A percentile compares a stretch with the other conserved stretches of the same genome.
Evolutionary conservation across 1,140 invertebrate species (phyloP).

Genomic region (Procambarus clarkii): DNA sequence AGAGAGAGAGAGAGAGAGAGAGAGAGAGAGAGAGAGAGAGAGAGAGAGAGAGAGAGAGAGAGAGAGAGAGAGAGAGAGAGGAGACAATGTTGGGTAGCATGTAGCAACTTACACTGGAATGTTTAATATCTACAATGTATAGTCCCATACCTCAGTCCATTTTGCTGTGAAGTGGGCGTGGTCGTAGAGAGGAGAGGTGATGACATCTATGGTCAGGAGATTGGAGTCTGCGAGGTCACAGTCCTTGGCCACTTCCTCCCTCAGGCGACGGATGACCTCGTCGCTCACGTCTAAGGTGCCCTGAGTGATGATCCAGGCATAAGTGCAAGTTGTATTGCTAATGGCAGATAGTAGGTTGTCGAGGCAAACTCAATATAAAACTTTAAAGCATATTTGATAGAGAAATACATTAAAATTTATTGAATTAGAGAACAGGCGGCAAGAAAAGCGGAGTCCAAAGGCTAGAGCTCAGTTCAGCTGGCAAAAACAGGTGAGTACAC

Average conservation of each 20-base stretch:
- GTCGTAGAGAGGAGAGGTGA: neutral
- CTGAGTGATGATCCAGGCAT: neutral
- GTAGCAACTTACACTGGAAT: no score
- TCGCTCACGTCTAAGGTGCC: neutral
- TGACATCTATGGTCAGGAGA: neutral
- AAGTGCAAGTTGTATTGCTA: neutral
- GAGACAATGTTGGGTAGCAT: no score
- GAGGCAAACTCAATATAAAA: neutral
- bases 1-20: no score
- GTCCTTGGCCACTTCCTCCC: neutral
- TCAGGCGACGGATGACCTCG: neutral
- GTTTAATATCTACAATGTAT: no score
- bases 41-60: no score
- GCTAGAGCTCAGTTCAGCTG: no score
- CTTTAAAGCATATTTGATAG: neutral
- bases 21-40: no score
- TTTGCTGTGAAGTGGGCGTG: neutral
- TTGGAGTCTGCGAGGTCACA: neutral
- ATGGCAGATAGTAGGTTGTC: neutral
- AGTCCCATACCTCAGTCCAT: neutral
- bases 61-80: no score
- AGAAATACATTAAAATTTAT: neutral
- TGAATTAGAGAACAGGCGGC: no score
- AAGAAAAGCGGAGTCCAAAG: no score
- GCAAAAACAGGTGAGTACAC: no score